Evolutionary conservation across 92 coral and sea anemone species (phyloP), one percentile per base, ranked within the genome.

Genomic region (Palythoa caribaeorum): DNA sequence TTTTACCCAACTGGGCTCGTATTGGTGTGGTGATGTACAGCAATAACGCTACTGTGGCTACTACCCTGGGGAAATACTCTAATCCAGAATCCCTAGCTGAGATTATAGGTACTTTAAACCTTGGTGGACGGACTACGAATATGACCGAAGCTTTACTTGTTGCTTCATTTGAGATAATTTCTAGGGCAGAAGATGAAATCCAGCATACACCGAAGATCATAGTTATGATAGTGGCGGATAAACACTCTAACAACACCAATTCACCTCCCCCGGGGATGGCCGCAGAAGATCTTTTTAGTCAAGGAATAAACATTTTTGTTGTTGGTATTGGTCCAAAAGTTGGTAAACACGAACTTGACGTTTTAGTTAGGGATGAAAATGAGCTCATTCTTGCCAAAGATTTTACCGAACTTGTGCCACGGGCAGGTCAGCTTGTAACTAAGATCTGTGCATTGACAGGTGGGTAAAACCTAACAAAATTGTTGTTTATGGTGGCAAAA

Each of bases 331-430:
- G 80, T 16, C 53, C 44, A 16, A 7, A 9, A 35, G 40, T 76
- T 14, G 63, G 10, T 51, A 38, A 35, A 3, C 37, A 17, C 7
- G 63, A 76, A 38, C 80, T 76, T 20, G 62, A 9, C 6, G 59
- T 50, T 51, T 76, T 76, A 53, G 80, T 76, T 1, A 51, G 35
- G 17, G 52, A n/a, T 20, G 80, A 76, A 3, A 51, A 76, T 1
- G 80, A 76, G 17, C 80, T 76, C 36, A 47, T 50, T 37, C 38
- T 76, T 76, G 37, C 80, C n/a, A 76, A 9, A 47, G 80, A 76
- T 8, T 76, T 76, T 76, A 48, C 63, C 59, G 80, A 76, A 38
- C 80, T 76, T 9, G 80, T 76, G 19, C 80, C 80, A 76, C 20
- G 80, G 63, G 21, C 63, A 53, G 59, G n/a, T 76, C 80, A 76